Conservation (phyloP, 2,797 vertebrate genomes). For the Catostomus latipinnis region DNA sequence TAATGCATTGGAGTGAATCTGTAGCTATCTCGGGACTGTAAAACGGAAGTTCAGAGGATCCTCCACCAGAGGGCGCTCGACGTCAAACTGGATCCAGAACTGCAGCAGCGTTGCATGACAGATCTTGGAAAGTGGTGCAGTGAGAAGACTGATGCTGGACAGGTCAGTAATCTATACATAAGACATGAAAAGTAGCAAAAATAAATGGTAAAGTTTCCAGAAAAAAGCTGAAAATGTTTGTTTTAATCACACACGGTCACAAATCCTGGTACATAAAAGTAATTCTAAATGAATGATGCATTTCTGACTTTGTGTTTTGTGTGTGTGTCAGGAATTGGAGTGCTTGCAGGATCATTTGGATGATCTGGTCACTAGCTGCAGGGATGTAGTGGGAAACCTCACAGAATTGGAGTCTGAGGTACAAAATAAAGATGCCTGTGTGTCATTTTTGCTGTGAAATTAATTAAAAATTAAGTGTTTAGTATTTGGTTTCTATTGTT, state of each 20-base stretch:
- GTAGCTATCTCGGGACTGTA: conserved; percentile 94
- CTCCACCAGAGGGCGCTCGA: conserved; percentile 96
- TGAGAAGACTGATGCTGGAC: conserved; percentile 91
- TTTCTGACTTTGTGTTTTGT: neutral
- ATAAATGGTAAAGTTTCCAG: too few relatives aligned
- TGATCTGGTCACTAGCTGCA: conserved; percentile 86
- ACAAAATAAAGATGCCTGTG: conserved; percentile 38
- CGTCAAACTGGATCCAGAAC: conserved; percentile 92
- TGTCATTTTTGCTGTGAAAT: neutral
- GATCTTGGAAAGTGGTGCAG: conserved; percentile 98
- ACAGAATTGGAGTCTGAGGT: conserved; percentile 96
- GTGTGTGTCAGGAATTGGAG: conserved; percentile 84
- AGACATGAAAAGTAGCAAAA: too few relatives aligned
- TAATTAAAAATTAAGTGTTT: neutral
- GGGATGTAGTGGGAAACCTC: conserved; percentile 92
- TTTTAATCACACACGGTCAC: too few relatives aligned
- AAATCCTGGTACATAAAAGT: too few relatives aligned
- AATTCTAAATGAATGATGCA: too few relatives aligned
- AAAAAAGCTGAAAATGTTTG: too few relatives aligned
- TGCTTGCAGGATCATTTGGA: conserved; percentile 96
- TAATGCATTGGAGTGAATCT: neutral
- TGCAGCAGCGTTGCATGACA: conserved; percentile 93
- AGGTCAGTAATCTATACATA: conserved; percentile 71
- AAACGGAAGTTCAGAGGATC: conserved; percentile 94
- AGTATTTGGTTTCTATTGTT: neutral